Evolutionary conservation across 2,797 vertebrate species (phyloP), one percentile per base, ranked within the genome.

Genomic region (Yasuhikotakia modesta): DNA sequence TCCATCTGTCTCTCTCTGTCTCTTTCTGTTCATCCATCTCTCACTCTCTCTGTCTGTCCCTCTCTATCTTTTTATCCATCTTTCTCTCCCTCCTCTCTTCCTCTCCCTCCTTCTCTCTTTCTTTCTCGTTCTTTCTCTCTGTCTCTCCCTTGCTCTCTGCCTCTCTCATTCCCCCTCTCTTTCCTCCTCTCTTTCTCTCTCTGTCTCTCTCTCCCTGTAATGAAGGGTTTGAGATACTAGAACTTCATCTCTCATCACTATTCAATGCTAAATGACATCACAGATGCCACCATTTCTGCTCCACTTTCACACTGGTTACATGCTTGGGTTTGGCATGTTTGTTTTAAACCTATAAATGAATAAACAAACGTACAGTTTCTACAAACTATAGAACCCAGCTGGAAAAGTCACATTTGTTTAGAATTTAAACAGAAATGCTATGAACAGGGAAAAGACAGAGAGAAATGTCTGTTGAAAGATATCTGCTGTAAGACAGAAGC

Each of bases 211-310:
- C 74, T 81, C 79, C 5, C 14, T 81, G 80, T 90, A 90, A 90
- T 91, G 87, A 91, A 86, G 63, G 64, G 63, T 35, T 57, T 73
- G 81, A 76, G 86, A 85, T 67, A 73, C 79, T 46, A 80, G 71
- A 77, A 58, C 82, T 82, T 85, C 80, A 84, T 91, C 92, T 90
- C 79, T 93, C 92, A 91, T 76, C 91, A 91, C 91, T 85, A 90
- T 69, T 87, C 85, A 91, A 92, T 93, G 92, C 88, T 75, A 63
- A 17, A 30, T 76, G 83, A 84, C 86, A 53, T 77, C 74, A 22
- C 70, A 82, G 83, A 70, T 74, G 78, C 66, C 55, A 52, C 2
- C 12, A 53, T 60, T 71, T 85, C 71, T 84, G 81, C 57, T 83
- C 80, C 45, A 66, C 61, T 65, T 55, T 52, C 66, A 78, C 65